Evolutionary conservation across 2,888 invertebrate genomes (phyloP).

Genomic region (Parnassius smintheus): DNA sequence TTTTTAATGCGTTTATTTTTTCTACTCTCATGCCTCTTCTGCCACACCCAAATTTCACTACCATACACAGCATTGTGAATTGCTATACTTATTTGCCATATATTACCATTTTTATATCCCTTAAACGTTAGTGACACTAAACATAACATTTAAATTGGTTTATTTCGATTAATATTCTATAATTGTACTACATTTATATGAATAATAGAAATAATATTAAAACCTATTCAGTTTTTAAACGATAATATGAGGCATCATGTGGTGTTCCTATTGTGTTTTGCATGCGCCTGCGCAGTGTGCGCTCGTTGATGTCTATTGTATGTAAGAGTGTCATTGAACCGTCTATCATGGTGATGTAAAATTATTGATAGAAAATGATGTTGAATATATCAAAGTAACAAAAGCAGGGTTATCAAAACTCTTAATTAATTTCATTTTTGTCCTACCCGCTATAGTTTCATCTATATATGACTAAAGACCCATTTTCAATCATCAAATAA

Average conservation of each 20-base stretch:
- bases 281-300: slow-evolving; percentile 31
- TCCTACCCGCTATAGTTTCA: too few relatives aligned
- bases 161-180: not conserved
- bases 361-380: slow-evolving; percentile 4
- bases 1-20: too few relatives aligned
- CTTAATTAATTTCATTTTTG: too few relatives aligned
- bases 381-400: not conserved
- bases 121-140: too few relatives aligned
- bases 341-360: not conserved
- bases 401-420: not conserved
- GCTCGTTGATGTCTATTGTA: slow-evolving; percentile 36
- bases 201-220: slow-evolving; percentile 30
- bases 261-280: slow-evolving; percentile 1
- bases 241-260: slow-evolving; percentile 16
- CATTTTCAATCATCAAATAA: too few relatives aligned
- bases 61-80: too few relatives aligned
- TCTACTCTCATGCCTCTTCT: too few relatives aligned
- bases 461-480: too few relatives aligned
- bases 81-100: too few relatives aligned
- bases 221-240: slow-evolving; percentile 16
- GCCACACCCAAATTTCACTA: too few relatives aligned
- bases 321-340: slow-evolving; percentile 17
- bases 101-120: too few relatives aligned
- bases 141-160: not conserved
- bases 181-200: slow-evolving; percentile 32